Conservation (phyloP, 2,797 vertebrate genomes). For the Sebastolobus altivelis region DNA sequence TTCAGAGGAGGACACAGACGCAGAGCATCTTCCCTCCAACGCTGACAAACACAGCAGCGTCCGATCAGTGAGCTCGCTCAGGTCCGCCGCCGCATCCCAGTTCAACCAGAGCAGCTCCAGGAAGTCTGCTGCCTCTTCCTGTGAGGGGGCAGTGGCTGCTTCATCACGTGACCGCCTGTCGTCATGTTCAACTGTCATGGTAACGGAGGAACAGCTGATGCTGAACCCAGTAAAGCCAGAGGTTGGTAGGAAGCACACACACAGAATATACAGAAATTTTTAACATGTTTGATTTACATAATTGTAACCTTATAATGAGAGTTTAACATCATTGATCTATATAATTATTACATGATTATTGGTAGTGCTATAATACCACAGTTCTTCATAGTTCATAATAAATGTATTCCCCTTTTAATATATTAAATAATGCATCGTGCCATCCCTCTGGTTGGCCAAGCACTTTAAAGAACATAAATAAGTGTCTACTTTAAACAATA, state of each 20-base stretch:
- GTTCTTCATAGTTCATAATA: neutral
- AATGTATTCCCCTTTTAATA: neutral
- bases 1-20: neutral
- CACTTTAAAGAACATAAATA: neutral
- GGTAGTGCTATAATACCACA: neutral
- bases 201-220: conserved; percentile 65
- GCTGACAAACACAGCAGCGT: conserved; percentile 15
- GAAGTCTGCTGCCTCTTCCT: conserved; percentile 33
- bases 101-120: conserved; percentile 13
- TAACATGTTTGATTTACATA: neutral
- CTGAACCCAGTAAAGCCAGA: conserved; percentile 60
- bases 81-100: conserved; percentile 12
- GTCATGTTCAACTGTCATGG: conserved; percentile 64
- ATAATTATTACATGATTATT: neutral
- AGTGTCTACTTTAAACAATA: neutral
- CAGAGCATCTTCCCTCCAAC: neutral
- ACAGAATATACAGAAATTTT: neutral
- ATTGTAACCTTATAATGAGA: neutral
- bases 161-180: conserved; percentile 50
- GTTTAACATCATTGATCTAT: neutral
- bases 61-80: conserved; percentile 23
- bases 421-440: neutral
- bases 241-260: conserved; percentile 36
- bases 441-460: neutral
- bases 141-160: neutral